Evolutionary conservation across 1,140 invertebrate genomes (phyloP), one percentile per base, ranked within the genome.

Genomic region (Druon quercuslanigerum): DNA sequence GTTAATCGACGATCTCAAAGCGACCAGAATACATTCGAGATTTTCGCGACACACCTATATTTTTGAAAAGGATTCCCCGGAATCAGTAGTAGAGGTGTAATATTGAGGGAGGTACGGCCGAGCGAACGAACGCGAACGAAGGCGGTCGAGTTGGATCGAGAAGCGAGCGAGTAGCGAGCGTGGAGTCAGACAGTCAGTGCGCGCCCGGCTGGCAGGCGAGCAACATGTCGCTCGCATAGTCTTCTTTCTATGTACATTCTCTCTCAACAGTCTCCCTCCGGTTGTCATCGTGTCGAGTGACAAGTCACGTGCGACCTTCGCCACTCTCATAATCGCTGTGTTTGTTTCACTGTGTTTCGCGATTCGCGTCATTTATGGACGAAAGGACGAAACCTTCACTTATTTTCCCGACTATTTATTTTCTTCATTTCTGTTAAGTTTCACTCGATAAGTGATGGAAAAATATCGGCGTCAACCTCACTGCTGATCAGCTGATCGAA

Each of bases 141-240:
- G 71, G 46, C 71, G 57, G 50, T 50, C n/a, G 71, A 73, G 79
- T 66, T 52, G 51, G 79, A 33, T 17, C 76, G 71, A 52, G 72
- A 75, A 73, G 40, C 76, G 79, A 33, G 25, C 25, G 25, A 33
- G 25, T 33, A 33, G 25, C 71, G 70, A 51, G 73, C 51, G 25
- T 3, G 54, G 79, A 71, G 76, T 54, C 74, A 73, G 19, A 51
- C 17, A 86, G 87, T 80, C 89, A 91, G 90, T 91, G 90, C 88
- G 90, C 88, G 90, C 90, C 89, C 87, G 90, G 89, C 90, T 89
- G 90, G 87, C 89, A 46, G 40, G 87, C 90, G 87, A 88, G 87
- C 88, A 91, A 86, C 85, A 90, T 86, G 89, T 86, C 88, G 89
- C 76, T 83, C 84, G 76, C 79, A 83, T 76, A 82, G 79, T 79